These are phyloP conservation scores for Drosophila bipectinata DNA, from an alignment of 1,140 invertebrate species.

Conservation along the genomic window DNA sequence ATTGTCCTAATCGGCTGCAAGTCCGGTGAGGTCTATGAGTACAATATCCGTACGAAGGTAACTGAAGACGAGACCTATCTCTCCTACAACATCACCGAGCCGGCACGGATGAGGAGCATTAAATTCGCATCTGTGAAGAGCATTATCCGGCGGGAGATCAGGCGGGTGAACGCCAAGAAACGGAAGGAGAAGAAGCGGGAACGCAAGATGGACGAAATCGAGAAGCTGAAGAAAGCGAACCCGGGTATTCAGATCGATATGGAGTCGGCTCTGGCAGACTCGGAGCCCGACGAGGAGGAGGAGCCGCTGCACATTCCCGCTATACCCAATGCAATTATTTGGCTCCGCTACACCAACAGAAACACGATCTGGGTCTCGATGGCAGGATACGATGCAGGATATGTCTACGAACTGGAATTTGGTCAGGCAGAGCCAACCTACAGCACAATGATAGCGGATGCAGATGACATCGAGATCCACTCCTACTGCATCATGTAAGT, in stretches of 20 bases:
- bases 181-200: conserved; percentile 85
- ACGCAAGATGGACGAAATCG: conserved; percentile 85
- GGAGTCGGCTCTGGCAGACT: conserved; percentile 85
- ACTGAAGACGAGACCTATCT: conserved; percentile 84
- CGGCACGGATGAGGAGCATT: conserved; percentile 81
- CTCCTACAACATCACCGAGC: conserved; percentile 83
- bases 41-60: conserved; percentile 84
- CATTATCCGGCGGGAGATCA: conserved; percentile 84
- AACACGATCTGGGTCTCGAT: conserved; percentile 86
- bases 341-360: conserved; percentile 84
- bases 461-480: conserved; percentile 86
- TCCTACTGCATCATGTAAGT: conserved; percentile 86
- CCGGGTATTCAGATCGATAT: conserved; percentile 86
- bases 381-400: conserved; percentile 90
- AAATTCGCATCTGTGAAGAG: conserved; percentile 87
- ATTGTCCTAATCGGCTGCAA: conserved; percentile 85
- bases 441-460: conserved; percentile 84
- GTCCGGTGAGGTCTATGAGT: conserved; percentile 85
- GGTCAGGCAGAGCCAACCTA: conserved; percentile 76
- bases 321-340: conserved; percentile 85
- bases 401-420: conserved; percentile 88
- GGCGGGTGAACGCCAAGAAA: conserved; percentile 81
- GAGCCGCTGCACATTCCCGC: conserved; percentile 86
- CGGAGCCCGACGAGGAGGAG: conserved; percentile 85
- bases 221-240: conserved; percentile 85